Evolutionary conservation across 2,113 vertebrate genomes (phyloP).

Genomic region (Helogale parvula): DNA sequence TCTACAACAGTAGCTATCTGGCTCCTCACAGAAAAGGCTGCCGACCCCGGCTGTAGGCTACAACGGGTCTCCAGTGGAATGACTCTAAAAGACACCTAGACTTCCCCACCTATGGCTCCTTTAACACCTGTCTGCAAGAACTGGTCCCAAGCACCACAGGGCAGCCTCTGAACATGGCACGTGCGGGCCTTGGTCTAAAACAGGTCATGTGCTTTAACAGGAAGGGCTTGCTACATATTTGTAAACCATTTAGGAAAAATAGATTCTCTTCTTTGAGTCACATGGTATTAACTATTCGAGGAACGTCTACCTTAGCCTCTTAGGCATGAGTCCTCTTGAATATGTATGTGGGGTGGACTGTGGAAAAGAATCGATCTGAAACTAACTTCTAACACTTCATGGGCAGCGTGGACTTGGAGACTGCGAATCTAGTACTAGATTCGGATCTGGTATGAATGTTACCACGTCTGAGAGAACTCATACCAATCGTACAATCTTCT

Average conservation of each 20-base stretch:
- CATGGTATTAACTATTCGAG: neutral
- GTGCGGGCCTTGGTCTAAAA: neutral
- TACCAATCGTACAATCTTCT: neutral
- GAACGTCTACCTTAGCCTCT: neutral
- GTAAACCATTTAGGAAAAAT: neutral
- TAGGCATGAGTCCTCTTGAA: neutral
- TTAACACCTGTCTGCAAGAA: neutral
- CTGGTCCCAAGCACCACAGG: neutral
- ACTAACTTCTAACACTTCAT: neutral
- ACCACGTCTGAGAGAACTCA: neutral
- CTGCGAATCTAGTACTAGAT: neutral
- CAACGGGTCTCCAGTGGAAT: neutral
- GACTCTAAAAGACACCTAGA: neutral
- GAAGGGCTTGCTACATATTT: neutral
- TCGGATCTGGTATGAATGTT: neutral
- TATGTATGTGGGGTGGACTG: fast-evolving
- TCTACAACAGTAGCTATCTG: neutral
- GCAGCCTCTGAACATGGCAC: neutral
- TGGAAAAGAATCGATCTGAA: neutral
- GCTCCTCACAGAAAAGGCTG: neutral
- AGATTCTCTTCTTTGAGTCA: neutral
- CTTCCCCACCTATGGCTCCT: neutral
- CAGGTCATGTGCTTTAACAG: neutral
- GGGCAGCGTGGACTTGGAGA: neutral
- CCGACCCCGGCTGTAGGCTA: neutral